These are phyloP conservation scores for Montipora cactus DNA, from an alignment of 64 coral and sea anemone species.

Conservation along the genomic window DNA sequence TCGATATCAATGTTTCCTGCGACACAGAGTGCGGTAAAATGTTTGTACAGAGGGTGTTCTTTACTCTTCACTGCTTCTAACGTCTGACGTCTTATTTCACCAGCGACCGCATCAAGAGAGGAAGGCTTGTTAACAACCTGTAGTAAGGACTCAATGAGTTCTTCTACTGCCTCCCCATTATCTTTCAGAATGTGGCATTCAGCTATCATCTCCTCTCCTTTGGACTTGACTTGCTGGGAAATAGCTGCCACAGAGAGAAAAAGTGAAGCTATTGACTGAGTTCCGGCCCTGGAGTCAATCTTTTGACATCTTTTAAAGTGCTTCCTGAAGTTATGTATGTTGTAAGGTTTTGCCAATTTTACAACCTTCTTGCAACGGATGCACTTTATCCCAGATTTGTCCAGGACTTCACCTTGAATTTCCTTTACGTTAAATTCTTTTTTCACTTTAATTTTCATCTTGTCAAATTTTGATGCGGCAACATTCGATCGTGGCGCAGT, in stretches of 20 bases:
- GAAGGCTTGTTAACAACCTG: slow-evolving; percentile 26
- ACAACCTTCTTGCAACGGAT: slow-evolving; percentile 35
- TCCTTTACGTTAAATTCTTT: slow-evolving; percentile 49
- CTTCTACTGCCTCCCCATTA: slow-evolving; percentile 1
- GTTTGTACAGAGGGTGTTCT: slow-evolving; percentile 20
- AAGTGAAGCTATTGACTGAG: slow-evolving; percentile 42
- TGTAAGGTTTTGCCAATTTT: slow-evolving; percentile 71
- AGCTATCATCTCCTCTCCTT: slow-evolving; percentile 46
- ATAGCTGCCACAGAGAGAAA: slow-evolving; percentile 58
- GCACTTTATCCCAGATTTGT: slow-evolving; percentile 53
- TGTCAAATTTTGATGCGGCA: slow-evolving; percentile 36
- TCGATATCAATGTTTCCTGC: slow-evolving; percentile 4
- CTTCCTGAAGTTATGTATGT: slow-evolving; percentile 63
- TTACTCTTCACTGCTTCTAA: background rate
- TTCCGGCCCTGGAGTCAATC: slow-evolving; percentile 7
- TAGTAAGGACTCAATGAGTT: slow-evolving; percentile 17
- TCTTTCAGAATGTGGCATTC: background rate
- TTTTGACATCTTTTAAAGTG: slow-evolving; percentile 61
- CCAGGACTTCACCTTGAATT: slow-evolving; percentile 51
- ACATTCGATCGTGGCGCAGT: slow-evolving; percentile 15
- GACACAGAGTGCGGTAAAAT: slow-evolving; percentile 26
- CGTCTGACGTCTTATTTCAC: background rate
- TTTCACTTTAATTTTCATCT: slow-evolving; percentile 37
- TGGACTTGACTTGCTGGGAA: slow-evolving; percentile 42
- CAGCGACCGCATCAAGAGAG: slow-evolving; percentile 4